Percentiles rank a stretch among this genome's conserved stretches.
These are phyloP conservation scores for Chloromyia formosa DNA, from an alignment of 2,888 invertebrate species.

Conservation along the genomic window DNA sequence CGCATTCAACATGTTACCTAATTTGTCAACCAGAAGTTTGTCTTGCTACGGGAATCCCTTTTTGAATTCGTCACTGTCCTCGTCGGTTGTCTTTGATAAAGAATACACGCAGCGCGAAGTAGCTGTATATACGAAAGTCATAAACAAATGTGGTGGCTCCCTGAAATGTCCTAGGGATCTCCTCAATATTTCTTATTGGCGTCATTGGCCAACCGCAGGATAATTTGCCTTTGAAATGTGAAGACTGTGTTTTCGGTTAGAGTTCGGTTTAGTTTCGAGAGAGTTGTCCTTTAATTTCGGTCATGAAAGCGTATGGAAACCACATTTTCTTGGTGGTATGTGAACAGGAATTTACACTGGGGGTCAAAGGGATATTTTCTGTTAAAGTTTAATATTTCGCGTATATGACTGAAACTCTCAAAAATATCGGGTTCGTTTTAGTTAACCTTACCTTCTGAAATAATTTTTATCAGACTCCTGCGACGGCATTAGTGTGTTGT, in stretches of 20 bases:
- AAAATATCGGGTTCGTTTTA: too few species aligned
- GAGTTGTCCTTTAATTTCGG: neutral
- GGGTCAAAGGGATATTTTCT: too few species aligned
- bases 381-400: too few species aligned
- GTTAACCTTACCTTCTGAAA: too few species aligned
- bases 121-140: neutral
- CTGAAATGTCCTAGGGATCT: neutral
- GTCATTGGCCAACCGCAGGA: constrained; percentile 27
- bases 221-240: constrained; percentile 10
- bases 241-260: constrained; percentile 12
- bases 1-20: constrained; percentile 26
- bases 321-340: neutral
- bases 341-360: too few species aligned
- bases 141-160: neutral
- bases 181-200: neutral
- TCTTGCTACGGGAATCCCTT: neutral
- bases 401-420: too few species aligned
- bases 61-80: neutral
- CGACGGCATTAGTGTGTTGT: too few species aligned
- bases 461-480: too few species aligned
- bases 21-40: constrained; percentile 29
- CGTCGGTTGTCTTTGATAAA: neutral
- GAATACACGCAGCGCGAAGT: neutral
- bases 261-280: neutral
- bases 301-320: neutral